Base-by-base conservation (phyloP, 2,113 vertebrate genomes). In the Phrynosoma blainvillii region DNA sequence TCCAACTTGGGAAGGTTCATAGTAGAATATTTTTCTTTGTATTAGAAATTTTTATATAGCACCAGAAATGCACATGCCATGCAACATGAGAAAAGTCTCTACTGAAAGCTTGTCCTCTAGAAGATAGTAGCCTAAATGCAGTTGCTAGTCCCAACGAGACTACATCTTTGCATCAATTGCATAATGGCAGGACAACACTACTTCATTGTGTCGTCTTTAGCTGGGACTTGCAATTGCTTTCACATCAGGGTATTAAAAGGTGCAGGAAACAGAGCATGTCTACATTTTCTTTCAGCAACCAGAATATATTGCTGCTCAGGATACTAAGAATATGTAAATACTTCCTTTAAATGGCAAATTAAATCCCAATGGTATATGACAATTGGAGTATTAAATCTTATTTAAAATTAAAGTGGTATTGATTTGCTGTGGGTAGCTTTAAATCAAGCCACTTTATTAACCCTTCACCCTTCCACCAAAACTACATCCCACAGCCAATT, bases 391-490 rank as follows among this genome's bases (percentile, higher is more conserved):
- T 81, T 89, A 83, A 80, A 47, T 56, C 23, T 40, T 5, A 23
- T 84, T 73, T 79, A 54, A 76, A 23, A 36, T 36, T 36, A 36
- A 36, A 88, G 84, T 93, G 87, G 81, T 86, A 94, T 89, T 93
- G 90, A 94, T 92, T 94, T 94, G 82, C 87, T 65, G 84, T 90
- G 54, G 94, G 68, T 92, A 89, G 73, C 70, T 85, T 88, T 62
- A 89, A 89, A 6, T 65, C 89, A 91, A 88, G 76, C 81, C 84
- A 87, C 77, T 40, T 52, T 93, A 85, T 82, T 92, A 82, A 76
- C 79, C 80, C 59, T 87, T 81, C 52, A 91, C 84, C 66, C 36
- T 62, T 84, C 88, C 90, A 82, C 88, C 87, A 88, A 89, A 90
- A 90, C 66, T 91, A 89, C 68, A 94, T 89, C 86, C 87, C 87